Evolutionary conservation across 2,888 invertebrate genomes (phyloP).

Genomic region (Fabriciana adippe): DNA sequence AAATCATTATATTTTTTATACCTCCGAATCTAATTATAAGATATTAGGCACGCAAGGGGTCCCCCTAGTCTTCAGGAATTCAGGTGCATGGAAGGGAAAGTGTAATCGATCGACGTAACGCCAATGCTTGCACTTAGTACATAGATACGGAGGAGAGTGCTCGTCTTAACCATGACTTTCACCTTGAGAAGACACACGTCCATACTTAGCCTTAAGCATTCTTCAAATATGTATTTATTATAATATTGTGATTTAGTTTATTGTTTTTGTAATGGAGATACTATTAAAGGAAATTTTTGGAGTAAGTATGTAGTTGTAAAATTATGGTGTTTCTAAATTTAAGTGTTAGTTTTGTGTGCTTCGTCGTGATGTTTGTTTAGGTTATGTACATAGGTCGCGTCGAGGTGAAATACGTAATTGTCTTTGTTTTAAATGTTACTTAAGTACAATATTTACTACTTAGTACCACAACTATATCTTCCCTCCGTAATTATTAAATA

Average conservation of each 20-base stretch:
- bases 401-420: too few species aligned
- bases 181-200: slow-evolving; percentile 23
- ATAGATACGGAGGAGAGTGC: slow-evolving; percentile 60
- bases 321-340: background rate
- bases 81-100: slow-evolving; percentile 57
- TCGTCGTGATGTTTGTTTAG: too few species aligned
- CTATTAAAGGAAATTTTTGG: slow-evolving; percentile 25
- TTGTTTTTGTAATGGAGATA: slow-evolving; percentile 25
- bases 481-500: too few species aligned
- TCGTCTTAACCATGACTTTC: slow-evolving; percentile 52
- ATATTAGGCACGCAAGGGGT: slow-evolving; percentile 18
- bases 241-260: background rate
- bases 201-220: background rate
- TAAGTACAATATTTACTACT: too few species aligned
- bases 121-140: slow-evolving; percentile 67
- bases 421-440: too few species aligned
- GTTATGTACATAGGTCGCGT: too few species aligned
- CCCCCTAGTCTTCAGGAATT: slow-evolving; percentile 35
- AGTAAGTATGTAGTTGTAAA: slow-evolving; percentile 21
- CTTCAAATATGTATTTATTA: background rate
- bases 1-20: background rate
- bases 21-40: background rate
- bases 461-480: too few species aligned
- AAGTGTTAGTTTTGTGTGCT: too few species aligned
- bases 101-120: slow-evolving; percentile 65